phyloP scores from a whole-genome alignment of 2,113 vertebrate genomes.

The Microcebus tavaratra region DNA sequence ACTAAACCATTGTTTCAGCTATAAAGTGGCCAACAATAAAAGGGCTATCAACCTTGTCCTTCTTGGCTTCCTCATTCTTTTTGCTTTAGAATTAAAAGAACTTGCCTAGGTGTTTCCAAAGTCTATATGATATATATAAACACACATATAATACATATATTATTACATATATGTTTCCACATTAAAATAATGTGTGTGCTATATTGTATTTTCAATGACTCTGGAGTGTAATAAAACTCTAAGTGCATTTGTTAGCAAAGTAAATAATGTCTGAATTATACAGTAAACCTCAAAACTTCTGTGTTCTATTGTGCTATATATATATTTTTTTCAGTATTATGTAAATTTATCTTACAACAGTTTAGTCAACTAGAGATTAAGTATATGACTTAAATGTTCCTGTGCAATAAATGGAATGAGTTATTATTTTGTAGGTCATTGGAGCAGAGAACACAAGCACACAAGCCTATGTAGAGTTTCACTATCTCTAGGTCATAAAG shows the following conservation, averaged over 20 bases:
- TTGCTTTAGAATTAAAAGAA: constrained; percentile 24
- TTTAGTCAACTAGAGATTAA: background rate
- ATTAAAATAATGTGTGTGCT: background rate
- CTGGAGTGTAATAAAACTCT: background rate
- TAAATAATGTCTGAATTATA: background rate
- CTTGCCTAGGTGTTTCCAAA: background rate
- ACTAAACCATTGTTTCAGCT: background rate
- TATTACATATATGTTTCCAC: background rate
- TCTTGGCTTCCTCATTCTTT: background rate
- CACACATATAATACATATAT: background rate
- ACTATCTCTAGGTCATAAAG: background rate
- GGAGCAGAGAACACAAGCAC: background rate
- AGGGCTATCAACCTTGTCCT: background rate
- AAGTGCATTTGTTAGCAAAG: background rate
- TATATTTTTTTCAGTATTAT: background rate
- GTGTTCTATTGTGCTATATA: background rate
- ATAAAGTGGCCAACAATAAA: background rate
- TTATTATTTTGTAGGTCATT: constrained; percentile 14
- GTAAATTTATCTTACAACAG: background rate
- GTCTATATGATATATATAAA: background rate
- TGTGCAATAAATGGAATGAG: background rate
- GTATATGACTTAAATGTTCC: background rate
- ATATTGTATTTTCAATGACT: background rate
- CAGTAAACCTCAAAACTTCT: background rate
- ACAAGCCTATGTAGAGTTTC: background rate